phyloP scores from a whole-genome alignment of 2,888 invertebrate species.

The Diarsia mendica region DNA sequence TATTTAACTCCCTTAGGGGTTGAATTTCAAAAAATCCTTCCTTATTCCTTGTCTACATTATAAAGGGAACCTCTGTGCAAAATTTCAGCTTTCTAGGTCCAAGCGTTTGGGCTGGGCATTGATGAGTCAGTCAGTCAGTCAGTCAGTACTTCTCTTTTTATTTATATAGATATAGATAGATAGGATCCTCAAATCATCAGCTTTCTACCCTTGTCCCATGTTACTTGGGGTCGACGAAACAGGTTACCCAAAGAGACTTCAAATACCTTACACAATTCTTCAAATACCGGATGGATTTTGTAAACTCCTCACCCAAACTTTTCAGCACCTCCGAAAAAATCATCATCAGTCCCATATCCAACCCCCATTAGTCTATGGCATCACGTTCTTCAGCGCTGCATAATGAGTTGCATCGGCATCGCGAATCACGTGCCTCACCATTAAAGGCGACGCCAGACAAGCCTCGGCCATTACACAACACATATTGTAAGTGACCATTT shows the following conservation, averaged over 20 bases:
- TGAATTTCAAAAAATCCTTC: too few relatives aligned
- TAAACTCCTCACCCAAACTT: neutral
- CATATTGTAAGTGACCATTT: conserved; percentile 63
- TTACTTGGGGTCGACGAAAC: neutral
- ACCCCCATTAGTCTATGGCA: conserved; percentile 57
- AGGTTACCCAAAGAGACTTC: neutral
- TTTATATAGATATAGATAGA: too few relatives aligned
- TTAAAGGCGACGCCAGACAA: conserved; percentile 68
- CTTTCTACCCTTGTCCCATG: neutral
- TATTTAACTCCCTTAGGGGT: too few relatives aligned
- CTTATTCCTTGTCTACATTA: too few relatives aligned
- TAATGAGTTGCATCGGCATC: conserved; percentile 77
- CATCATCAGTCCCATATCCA: neutral
- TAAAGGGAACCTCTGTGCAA: too few relatives aligned
- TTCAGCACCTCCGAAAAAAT: neutral
- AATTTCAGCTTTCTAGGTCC: too few relatives aligned
- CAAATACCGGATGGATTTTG: neutral
- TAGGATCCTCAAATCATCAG: neutral
- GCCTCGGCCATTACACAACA: conserved; percentile 67
- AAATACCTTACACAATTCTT: neutral
- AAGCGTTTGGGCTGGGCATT: too few relatives aligned
- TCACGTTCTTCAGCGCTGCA: conserved; percentile 70
- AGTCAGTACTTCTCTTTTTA: too few relatives aligned
- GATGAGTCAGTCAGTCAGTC: too few relatives aligned
- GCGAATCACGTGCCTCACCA: conserved; percentile 72